Evolutionary conservation across 53 echinoderm and acorn worm genomes (phyloP).

Genomic region (Arbacia lixula): DNA sequence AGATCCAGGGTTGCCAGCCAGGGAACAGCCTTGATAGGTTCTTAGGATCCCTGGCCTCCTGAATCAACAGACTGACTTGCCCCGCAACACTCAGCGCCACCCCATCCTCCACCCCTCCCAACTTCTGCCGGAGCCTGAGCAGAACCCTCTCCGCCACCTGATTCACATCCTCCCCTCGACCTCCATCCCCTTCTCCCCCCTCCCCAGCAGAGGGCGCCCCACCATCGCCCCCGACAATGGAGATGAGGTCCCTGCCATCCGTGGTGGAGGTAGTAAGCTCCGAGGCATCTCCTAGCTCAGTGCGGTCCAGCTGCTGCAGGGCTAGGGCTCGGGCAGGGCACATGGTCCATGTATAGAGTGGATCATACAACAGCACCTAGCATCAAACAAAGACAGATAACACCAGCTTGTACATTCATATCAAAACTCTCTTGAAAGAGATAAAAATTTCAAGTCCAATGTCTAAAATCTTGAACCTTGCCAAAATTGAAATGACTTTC

Average conservation of each 20-base stretch:
- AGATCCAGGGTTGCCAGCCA: constrained; percentile 95
- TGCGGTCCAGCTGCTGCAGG: constrained; percentile 74
- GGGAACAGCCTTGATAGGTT: constrained; percentile 90
- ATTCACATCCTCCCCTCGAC: too few relatives aligned
- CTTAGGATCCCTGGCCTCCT: constrained; percentile 92
- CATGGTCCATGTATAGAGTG: constrained; percentile 97
- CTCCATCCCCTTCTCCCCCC: too few relatives aligned
- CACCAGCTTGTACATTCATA: too few relatives aligned
- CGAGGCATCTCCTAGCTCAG: constrained; percentile 67
- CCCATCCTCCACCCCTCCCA: constrained; percentile 94
- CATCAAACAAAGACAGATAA: too few relatives aligned
- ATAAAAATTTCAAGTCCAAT: too few relatives aligned
- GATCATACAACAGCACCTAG: constrained; percentile 97
- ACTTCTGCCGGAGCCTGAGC: constrained; percentile 85
- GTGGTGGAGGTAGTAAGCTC: constrained; percentile 70
- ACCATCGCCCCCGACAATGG: constrained; percentile 48
- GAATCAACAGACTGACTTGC: constrained; percentile 91
- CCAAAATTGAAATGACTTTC: too few relatives aligned
- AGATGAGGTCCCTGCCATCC: constrained; percentile 44
- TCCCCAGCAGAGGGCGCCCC: constrained; percentile 36
- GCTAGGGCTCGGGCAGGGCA: constrained; percentile 87
- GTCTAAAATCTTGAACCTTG: too few relatives aligned
- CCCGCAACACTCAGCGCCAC: constrained; percentile 94
- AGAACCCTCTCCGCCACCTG: constrained; percentile 90
- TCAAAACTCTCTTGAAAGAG: too few relatives aligned